These are phyloP conservation scores for Myzus persicae DNA, from an alignment of 1,140 invertebrate species.

Conservation along the genomic window DNA sequence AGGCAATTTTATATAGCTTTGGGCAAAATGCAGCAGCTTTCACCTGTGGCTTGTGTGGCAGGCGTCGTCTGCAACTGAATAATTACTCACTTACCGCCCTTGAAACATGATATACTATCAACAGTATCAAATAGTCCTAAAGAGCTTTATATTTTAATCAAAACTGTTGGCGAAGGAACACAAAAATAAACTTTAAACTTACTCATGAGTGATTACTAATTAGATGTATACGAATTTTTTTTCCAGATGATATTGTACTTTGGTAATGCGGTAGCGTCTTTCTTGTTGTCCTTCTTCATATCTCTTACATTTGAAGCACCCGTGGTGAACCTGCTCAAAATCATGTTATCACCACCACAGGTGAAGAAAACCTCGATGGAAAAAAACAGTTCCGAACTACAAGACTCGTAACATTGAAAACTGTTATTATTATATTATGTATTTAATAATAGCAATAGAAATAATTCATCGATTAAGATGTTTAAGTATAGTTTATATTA, in stretches of 20 bases:
- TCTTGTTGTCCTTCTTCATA: constrained; percentile 77
- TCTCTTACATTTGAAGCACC: constrained; percentile 82
- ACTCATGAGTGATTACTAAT: neutral
- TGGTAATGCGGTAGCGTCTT: constrained; percentile 80
- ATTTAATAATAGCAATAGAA: constrained; percentile 1
- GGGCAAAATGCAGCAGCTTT: neutral
- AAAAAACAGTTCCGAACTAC: constrained; percentile 42
- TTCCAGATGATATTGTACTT: constrained; percentile 78
- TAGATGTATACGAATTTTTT: constrained; percentile 41
- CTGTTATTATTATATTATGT: neutral
- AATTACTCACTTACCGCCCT: neutral
- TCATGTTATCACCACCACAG: constrained; percentile 66
- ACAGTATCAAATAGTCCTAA: neutral
- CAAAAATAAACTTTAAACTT: neutral
- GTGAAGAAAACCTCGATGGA: constrained; percentile 40
- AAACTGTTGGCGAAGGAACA: neutral
- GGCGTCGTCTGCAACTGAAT: neutral
- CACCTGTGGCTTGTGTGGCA: neutral
- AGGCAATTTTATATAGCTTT: neutral
- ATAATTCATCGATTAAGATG: neutral
- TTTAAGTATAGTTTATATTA: constrained; percentile 48
- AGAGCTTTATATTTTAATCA: neutral
- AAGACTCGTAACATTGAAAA: constrained; percentile 47
- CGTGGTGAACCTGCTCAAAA: constrained; percentile 78
- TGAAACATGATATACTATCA: neutral